phyloP scores from a whole-genome alignment of 2,797 vertebrate genomes.

The Amazona finschi region DNA sequence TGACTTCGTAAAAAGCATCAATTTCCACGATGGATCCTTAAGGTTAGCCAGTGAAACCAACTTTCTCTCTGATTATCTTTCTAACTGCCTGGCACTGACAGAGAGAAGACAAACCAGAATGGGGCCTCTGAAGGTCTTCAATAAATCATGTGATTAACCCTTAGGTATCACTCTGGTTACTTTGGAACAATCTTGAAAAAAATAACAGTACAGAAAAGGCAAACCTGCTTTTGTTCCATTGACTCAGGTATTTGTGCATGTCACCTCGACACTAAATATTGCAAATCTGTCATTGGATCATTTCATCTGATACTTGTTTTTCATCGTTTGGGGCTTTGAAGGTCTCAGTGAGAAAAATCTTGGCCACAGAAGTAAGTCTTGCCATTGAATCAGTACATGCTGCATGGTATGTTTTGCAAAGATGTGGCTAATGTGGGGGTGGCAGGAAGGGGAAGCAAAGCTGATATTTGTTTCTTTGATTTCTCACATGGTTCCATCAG shows the following conservation, averaged over 20 bases:
- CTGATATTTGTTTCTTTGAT: constrained; percentile 31
- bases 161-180: background rate
- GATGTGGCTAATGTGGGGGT: background rate
- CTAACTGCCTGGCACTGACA: background rate
- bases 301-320: background rate
- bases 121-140: background rate
- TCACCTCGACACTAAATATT: background rate
- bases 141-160: background rate
- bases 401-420: constrained; percentile 5
- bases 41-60: background rate
- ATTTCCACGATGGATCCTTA: background rate
- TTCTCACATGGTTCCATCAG: constrained; percentile 18
- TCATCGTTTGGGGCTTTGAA: background rate
- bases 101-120: background rate
- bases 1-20: background rate
- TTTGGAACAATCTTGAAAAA: background rate
- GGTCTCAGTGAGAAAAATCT: background rate
- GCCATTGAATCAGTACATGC: background rate
- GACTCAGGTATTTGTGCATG: background rate
- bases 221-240: background rate
- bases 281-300: background rate
- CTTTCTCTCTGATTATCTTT: background rate
- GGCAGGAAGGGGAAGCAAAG: constrained; percentile 35
- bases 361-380: background rate
- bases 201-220: background rate